A percentile compares a stretch with the other conserved stretches of the same genome.
phyloP scores from a whole-genome alignment of 2,888 invertebrate genomes.

The Torymus tubicola region DNA sequence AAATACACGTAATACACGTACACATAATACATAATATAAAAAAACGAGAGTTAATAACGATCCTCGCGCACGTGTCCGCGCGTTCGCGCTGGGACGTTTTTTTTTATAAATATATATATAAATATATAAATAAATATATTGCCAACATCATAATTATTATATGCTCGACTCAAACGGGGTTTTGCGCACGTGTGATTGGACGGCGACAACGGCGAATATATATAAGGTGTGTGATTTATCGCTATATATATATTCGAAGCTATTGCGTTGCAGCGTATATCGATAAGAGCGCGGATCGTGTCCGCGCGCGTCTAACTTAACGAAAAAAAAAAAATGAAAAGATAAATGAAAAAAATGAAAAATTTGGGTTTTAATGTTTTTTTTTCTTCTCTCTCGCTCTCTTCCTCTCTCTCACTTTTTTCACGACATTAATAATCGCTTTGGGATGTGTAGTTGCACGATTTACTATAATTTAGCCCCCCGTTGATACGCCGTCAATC shows the following conservation, averaged over 20 bases:
- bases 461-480: slow-evolving; percentile 28
- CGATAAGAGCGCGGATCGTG: neutral
- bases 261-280: neutral
- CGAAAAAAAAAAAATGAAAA: too few relatives aligned
- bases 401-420: slow-evolving; percentile 15
- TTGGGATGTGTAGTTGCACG: slow-evolving; percentile 40
- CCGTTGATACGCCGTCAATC: slow-evolving; percentile 55
- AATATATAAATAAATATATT: slow-evolving; percentile 4
- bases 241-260: neutral
- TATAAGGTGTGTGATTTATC: neutral
- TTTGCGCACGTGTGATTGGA: slow-evolving; percentile 57
- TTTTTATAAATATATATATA: slow-evolving; percentile 39
- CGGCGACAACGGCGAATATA: slow-evolving; percentile 46
- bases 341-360: slow-evolving; percentile 55
- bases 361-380: slow-evolving; percentile 49
- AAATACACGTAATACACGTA: too few relatives aligned
- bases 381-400: neutral
- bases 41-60: too few relatives aligned
- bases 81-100: slow-evolving; percentile 45
- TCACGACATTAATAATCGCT: slow-evolving; percentile 39
- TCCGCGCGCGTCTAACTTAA: slow-evolving; percentile 31
- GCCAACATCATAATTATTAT: slow-evolving; percentile 31
- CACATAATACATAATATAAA: too few relatives aligned
- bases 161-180: slow-evolving; percentile 5
- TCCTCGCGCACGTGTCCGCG: slow-evolving; percentile 48